Evolutionary conservation across 2,888 invertebrate genomes (phyloP).

Genomic region (Coelopa pilipes): DNA sequence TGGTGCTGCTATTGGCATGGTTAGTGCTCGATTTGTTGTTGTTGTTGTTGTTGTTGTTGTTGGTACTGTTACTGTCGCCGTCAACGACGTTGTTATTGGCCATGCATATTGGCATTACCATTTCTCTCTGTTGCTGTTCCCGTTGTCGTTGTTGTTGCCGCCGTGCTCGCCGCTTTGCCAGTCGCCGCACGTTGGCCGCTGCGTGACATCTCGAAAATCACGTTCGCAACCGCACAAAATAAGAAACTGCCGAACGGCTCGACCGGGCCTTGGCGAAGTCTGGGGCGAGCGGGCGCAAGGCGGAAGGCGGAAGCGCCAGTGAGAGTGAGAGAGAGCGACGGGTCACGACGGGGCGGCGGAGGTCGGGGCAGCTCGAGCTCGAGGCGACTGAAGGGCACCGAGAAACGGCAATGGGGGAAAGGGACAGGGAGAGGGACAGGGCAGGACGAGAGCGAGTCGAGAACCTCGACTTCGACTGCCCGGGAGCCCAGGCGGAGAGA

Average conservation of each 20-base stretch:
- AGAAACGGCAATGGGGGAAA: too few species aligned
- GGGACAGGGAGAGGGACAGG: too few species aligned
- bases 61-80: slow-evolving; percentile 34
- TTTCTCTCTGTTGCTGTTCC: neutral
- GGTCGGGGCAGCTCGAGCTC: neutral
- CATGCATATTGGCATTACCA: slow-evolving; percentile 36
- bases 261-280: neutral
- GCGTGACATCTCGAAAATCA: slow-evolving; percentile 62
- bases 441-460: too few species aligned
- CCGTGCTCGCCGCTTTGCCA: slow-evolving; percentile 35
- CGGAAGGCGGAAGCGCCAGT: neutral
- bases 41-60: slow-evolving; percentile 14
- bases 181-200: slow-evolving; percentile 43
- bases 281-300: neutral
- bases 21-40: neutral
- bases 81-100: slow-evolving; percentile 29
- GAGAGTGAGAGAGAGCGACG: neutral
- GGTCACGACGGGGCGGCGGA: neutral
- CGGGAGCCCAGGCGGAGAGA: too few species aligned
- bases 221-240: slow-evolving; percentile 51
- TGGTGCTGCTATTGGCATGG: neutral
- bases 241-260: neutral
- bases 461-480: too few species aligned
- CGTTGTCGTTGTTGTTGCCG: slow-evolving; percentile 24
- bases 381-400: too few species aligned